phyloP scores from a whole-genome alignment of 2,888 invertebrate species.

The Abrostola triplasia region DNA sequence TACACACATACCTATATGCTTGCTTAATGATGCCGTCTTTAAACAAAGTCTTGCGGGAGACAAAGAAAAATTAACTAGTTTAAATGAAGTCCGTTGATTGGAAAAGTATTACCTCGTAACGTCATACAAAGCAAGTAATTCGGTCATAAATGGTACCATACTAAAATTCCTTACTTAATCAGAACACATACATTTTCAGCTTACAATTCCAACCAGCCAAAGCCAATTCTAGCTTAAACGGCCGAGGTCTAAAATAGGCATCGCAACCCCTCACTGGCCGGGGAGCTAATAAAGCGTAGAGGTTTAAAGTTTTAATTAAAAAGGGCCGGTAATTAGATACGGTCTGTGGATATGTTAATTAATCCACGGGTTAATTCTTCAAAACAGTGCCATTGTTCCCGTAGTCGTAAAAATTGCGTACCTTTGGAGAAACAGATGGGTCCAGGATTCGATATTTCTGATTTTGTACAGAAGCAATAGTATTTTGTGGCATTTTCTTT shows the following conservation, averaged over 20 bases:
- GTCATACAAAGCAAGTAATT: no score
- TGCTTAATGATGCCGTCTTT: no score
- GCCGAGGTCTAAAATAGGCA: constrained; percentile 41
- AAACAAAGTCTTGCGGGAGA: no score
- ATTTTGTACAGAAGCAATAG: constrained; percentile 5
- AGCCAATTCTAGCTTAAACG: constrained; percentile 45
- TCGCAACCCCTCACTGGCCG: constrained; percentile 54
- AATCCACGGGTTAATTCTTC: constrained; percentile 84
- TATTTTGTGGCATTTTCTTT: neutral
- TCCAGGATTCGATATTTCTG: constrained; percentile 24
- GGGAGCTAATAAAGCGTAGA: constrained; percentile 81
- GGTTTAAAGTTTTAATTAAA: constrained; percentile 85
- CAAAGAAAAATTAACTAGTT: no score
- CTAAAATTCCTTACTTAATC: neutral
- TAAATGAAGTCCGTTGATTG: no score
- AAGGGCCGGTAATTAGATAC: constrained; percentile 84
- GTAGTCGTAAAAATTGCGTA: constrained; percentile 76
- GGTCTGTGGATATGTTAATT: constrained; percentile 85
- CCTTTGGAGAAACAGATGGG: constrained; percentile 54
- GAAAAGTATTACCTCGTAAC: no score
- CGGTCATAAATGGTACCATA: no score
- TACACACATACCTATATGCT: no score
- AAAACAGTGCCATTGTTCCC: constrained; percentile 83
- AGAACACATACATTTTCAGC: constrained; percentile 24
- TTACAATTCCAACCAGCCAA: constrained; percentile 25